phyloP scores from a whole-genome alignment of 2,113 vertebrate genomes.

The Eubucco bourcierii region DNA sequence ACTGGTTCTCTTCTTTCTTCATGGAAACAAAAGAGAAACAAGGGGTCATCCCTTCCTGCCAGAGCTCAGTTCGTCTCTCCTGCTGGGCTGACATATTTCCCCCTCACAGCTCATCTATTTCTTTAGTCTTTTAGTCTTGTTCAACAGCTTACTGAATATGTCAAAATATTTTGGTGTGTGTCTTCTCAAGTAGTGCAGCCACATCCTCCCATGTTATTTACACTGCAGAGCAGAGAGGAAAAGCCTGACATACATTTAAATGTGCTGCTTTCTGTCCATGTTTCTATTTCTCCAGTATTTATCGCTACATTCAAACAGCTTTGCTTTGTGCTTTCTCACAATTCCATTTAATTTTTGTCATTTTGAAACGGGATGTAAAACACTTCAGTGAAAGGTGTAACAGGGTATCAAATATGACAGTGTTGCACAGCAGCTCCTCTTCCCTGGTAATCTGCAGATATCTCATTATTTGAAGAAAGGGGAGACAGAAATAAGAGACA shows the following conservation, averaged over 20 bases:
- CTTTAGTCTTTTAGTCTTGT: neutral
- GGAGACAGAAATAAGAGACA: neutral
- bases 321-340: neutral
- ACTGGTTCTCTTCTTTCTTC: neutral
- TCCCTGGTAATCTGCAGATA: neutral
- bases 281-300: neutral
- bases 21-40: neutral
- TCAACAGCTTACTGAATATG: neutral
- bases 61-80: neutral
- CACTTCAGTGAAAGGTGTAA: neutral
- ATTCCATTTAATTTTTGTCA: neutral
- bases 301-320: neutral
- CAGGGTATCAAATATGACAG: neutral
- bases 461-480: neutral
- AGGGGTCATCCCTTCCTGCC: neutral
- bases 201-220: neutral
- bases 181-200: neutral
- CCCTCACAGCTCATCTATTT: neutral
- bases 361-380: neutral
- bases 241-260: neutral
- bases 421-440: neutral
- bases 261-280: neutral
- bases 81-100: neutral
- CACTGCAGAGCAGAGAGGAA: neutral
- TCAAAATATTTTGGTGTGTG: conserved; percentile 15